phyloP scores from a whole-genome alignment of 2,888 invertebrate genomes.

The Argyresthia albistria region DNA sequence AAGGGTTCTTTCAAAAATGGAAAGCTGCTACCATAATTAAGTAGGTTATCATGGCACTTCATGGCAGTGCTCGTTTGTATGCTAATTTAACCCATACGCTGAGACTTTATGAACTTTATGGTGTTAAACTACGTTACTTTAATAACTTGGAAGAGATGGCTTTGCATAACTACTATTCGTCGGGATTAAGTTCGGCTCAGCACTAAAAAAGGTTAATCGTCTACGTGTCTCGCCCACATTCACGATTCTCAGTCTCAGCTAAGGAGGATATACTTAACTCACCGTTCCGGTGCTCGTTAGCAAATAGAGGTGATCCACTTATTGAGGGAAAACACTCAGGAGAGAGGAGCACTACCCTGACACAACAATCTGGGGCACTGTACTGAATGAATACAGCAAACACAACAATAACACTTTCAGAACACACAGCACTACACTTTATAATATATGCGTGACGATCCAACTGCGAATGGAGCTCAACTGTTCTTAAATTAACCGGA shows the following conservation, averaged over 20 bases:
- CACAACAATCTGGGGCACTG: conserved; percentile 54
- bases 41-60: background rate
- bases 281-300: conserved; percentile 30
- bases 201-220: conserved; percentile 32
- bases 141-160: background rate
- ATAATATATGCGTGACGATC: conserved; percentile 12
- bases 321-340: conserved; percentile 46
- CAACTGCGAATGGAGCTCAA: conserved; percentile 29
- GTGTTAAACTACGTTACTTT: too few species aligned
- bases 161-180: background rate
- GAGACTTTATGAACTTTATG: background rate
- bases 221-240: conserved; percentile 64
- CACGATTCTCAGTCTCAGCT: background rate
- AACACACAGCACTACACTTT: conserved; percentile 39
- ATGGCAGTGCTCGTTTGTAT: background rate
- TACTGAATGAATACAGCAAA: conserved; percentile 47
- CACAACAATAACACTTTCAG: conserved; percentile 57
- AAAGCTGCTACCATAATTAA: background rate
- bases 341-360: conserved; percentile 40
- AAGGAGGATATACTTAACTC: conserved; percentile 4
- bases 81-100: background rate
- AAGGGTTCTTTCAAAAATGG: background rate
- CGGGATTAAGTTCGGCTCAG: background rate
- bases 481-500: conserved; percentile 46
- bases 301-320: conserved; percentile 50